Base-by-base conservation (phyloP, 1,140 invertebrate species). In the Apis laboriosa region DNA sequence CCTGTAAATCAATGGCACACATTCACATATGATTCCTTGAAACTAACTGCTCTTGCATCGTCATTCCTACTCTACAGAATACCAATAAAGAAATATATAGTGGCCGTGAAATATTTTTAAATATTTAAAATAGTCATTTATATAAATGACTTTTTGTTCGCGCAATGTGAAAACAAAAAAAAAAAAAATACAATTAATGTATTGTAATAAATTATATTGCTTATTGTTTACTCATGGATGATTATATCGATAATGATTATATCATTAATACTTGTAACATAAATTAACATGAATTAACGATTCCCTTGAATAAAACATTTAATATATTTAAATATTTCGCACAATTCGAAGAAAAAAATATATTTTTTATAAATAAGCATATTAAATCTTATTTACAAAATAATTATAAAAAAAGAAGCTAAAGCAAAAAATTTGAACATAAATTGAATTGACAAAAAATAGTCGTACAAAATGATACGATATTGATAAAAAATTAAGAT, bases 1-100 rank as follows among this genome's bases (percentile, higher is more conserved):
- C 53, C 43, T 21, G 15, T 76, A 76, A 82, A 82, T 49, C 55
- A 56, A 70, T 82, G 80, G 24, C 80, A 82, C 49, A 70, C 64
- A 77, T 76, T 76, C 19, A 24, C 55, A 19, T 49, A 34, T 43
- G 55, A 19, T 55, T 76, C 49, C 80, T 82, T 61, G 80, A 21
- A 77, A 70, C 63, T 15, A 77, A 70, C 63, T 15, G n/a, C 28
- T 77, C 49, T 21, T 51, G 64, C 60, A n/a, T 58, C 53, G 70
- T 49, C 43, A 1, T 56, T 53, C 17, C 28, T 24, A 2, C 15
- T 70, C 49, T 19, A 66, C 7, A 17, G 43, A 82, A 82, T 68
- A 61, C 56, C 70, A 67, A 64, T 4, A 24, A 75, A 60, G 19
- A 51, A 24, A 43, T 61, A 5, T 8, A 68, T 34, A 56, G 34